Evolutionary conservation across 2,888 invertebrate species (phyloP).

Genomic region (Macrosiphum euphorbiae): DNA sequence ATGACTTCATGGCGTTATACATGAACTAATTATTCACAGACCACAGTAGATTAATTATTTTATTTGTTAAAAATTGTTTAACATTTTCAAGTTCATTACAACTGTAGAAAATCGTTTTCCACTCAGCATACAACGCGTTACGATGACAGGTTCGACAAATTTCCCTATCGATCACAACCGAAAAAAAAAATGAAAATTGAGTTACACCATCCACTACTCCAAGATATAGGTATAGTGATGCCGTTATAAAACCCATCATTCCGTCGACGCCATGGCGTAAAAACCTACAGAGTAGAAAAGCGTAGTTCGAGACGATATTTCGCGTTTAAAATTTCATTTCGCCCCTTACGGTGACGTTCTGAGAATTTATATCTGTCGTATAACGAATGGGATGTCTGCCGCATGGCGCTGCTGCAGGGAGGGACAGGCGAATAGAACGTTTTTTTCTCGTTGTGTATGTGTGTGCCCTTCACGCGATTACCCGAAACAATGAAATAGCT

Average conservation of each 20-base stretch:
- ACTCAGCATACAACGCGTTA: too few relatives aligned
- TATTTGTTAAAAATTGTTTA: too few relatives aligned
- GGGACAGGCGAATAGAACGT: background rate
- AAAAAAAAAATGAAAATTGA: too few relatives aligned
- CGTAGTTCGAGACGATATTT: slow-evolving; percentile 9
- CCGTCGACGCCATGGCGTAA: background rate
- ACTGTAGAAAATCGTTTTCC: too few relatives aligned
- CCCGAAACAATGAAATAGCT: slow-evolving; percentile 40
- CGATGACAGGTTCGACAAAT: too few relatives aligned
- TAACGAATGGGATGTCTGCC: background rate
- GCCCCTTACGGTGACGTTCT: background rate
- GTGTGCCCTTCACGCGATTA: slow-evolving; percentile 39
- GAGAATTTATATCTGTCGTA: slow-evolving; percentile 29
- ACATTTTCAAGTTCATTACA: too few relatives aligned
- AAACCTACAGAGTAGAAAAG: background rate
- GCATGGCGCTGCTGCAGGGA: background rate
- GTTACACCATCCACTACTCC: background rate
- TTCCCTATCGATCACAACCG: too few relatives aligned
- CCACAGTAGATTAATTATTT: too few relatives aligned
- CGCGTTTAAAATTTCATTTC: slow-evolving; percentile 41
- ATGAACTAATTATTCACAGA: too few relatives aligned
- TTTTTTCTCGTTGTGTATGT: background rate
- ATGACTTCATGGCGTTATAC: too few relatives aligned
- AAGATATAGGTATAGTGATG: background rate
- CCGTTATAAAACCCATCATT: background rate